These are phyloP conservation scores for Pseudochirops cupreus DNA, from an alignment of 2,797 vertebrate genomes.

Conservation along the genomic window DNA sequence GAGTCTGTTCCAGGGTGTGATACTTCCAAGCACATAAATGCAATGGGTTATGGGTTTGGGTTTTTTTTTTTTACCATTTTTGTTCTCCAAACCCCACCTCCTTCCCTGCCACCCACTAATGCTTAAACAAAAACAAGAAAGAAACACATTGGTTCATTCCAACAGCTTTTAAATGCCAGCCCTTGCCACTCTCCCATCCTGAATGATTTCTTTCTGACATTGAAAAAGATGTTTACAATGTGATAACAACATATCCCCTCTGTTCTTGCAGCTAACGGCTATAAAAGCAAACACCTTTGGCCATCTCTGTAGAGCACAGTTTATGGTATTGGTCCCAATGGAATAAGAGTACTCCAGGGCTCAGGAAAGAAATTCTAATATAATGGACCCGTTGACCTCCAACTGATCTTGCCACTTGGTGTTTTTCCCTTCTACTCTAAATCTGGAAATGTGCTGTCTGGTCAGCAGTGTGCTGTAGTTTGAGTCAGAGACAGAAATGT, in stretches of 20 bases:
- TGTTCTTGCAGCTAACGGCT: conserved; percentile 54
- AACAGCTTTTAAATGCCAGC: conserved; percentile 36
- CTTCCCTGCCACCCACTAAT: conserved; percentile 15
- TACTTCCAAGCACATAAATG: conserved; percentile 58
- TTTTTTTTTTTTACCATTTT: conserved; percentile 13
- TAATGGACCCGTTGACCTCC: conserved; percentile 82
- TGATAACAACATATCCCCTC: conserved; percentile 71
- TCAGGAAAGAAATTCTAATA: conserved; percentile 55
- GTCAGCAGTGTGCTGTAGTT: conserved; percentile 76
- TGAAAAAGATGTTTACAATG: conserved; percentile 79
- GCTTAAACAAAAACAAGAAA: conserved; percentile 46
- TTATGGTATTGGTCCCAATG: conserved; percentile 54
- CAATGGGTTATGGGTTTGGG: conserved; percentile 7
- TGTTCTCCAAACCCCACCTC: conserved; percentile 46
- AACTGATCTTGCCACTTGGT: conserved; percentile 88
- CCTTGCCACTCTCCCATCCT: conserved; percentile 19
- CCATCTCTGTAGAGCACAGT: conserved; percentile 63
- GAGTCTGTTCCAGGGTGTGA: neutral
- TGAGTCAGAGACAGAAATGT: conserved; percentile 79
- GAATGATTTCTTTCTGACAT: conserved; percentile 56
- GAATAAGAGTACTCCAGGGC: conserved; percentile 39
- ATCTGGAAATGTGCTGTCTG: conserved; percentile 83
- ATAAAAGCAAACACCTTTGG: conserved; percentile 81
- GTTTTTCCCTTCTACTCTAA: conserved; percentile 85
- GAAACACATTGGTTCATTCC: neutral